These are phyloP conservation scores for Panulirus ornatus DNA, from an alignment of 1,140 invertebrate species.

Conservation along the genomic window DNA sequence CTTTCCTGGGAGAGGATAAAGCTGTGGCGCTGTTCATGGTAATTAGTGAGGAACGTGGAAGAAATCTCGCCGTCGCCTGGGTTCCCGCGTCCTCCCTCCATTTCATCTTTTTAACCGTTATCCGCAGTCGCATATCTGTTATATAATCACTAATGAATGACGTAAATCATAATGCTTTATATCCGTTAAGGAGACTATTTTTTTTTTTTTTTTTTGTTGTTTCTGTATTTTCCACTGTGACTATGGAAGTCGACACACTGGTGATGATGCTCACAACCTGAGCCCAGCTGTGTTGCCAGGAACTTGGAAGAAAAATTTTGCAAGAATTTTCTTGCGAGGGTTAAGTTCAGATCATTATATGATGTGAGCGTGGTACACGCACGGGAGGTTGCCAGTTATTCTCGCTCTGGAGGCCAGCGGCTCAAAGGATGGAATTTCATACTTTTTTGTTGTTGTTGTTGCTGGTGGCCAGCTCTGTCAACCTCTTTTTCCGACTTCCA, in stretches of 20 bases:
- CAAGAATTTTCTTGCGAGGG: conserved; percentile 2
- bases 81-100: too few species aligned
- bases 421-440: background rate
- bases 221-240: too few species aligned
- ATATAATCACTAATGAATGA: too few species aligned
- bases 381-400: background rate
- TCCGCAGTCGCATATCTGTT: too few species aligned
- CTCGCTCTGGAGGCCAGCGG: background rate
- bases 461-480: background rate
- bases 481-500: background rate
- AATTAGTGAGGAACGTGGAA: conserved; percentile 16
- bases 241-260: too few species aligned
- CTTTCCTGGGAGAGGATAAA: background rate
- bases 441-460: background rate
- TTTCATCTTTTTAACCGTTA: too few species aligned
- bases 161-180: too few species aligned
- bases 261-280: too few species aligned
- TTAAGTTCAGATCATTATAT: background rate
- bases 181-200: too few species aligned
- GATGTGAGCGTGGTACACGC: background rate
- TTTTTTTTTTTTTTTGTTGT: too few species aligned
- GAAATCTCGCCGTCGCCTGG: too few species aligned
- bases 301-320: background rate
- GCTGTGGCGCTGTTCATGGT: background rate
- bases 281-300: too few species aligned